Percentiles rank a stretch among this genome's conserved stretches.
These are phyloP conservation scores for Lineus longissimus DNA, from an alignment of 1,140 invertebrate genomes.

Conservation along the genomic window DNA sequence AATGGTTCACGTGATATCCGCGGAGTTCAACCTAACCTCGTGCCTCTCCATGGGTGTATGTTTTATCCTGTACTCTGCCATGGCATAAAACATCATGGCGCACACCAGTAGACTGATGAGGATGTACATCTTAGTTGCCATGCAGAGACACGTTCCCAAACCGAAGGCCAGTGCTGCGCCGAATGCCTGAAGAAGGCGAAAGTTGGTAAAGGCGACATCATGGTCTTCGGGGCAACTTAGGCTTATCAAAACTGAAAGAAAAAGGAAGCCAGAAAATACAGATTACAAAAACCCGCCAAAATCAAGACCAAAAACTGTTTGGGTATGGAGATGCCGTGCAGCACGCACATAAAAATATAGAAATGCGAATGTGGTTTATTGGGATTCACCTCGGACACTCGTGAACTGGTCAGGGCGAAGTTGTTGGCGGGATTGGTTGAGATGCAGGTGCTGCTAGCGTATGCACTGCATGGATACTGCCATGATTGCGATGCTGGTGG, in stretches of 20 bases:
- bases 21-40: too few species aligned
- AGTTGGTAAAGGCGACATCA: slow-evolving; percentile 95
- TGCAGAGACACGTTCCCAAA: slow-evolving; percentile 71
- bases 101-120: slow-evolving; percentile 73
- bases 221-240: slow-evolving; percentile 84
- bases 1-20: too few species aligned
- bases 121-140: slow-evolving; percentile 84
- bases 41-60: slow-evolving; percentile 14
- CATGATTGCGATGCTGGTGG: too few species aligned
- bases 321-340: too few species aligned
- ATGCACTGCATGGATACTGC: too few species aligned
- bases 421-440: too few species aligned
- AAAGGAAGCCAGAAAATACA: slow-evolving; percentile 6
- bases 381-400: too few species aligned
- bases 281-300: not conserved
- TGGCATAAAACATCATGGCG: slow-evolving; percentile 55
- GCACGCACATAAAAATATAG: too few species aligned
- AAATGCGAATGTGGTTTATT: too few species aligned
- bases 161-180: slow-evolving; percentile 90
- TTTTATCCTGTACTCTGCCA: slow-evolving; percentile 46
- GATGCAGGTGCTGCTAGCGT: too few species aligned
- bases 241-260: slow-evolving; percentile 71
- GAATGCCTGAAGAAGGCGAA: slow-evolving; percentile 87
- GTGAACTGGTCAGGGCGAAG: too few species aligned
- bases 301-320: too few species aligned